Base-by-base conservation (phyloP, 2,888 invertebrate species). In the Linnaemya vulpina region DNA sequence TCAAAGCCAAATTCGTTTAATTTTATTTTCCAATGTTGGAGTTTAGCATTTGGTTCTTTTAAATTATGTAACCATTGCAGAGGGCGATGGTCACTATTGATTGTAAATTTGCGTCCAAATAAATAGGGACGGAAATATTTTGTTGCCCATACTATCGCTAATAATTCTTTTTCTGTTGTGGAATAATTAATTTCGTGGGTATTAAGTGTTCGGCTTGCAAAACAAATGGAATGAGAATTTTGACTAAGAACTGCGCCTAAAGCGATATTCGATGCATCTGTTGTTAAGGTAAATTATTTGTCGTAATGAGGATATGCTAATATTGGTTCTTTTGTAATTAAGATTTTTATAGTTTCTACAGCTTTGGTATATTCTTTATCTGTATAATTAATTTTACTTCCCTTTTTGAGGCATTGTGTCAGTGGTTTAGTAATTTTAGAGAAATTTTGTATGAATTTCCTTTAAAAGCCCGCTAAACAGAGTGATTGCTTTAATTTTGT, bases 221-320 rank as follows among this genome's bases (percentile, higher is more conserved):
- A 70, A 53, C 70, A 70, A 22, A 70, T 70, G 7, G 46, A 38
- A 1, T 43, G 15, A 55, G 15, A 17, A 2, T 46, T n/a, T 49
- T 67, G 67, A 20, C 68, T 77, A 15, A 49, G 51, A n/a, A 68
- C 68, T 3, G 86, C 87, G 10, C 87, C 87, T 43, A 87, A 53
- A 13, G 85, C 87, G 65, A 75, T 74, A 22, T 82, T 81, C 10
- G 82, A 84, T 9, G 85, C 82, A 73, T 87, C 84, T 35, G 86
- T 86, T 30, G 77, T 84, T 25, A 86, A n/a, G 8, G 67, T 65
- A 81, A 87, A 86, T 68, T 49, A 11, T 70, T 83, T 87, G 3
- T 76, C 80, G 55, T 84, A 87, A 65, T 87, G 71, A 0, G 86
- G 86, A 49, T 83, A 79, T 25, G 67, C 43, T 13, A 86, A 60